Evolutionary conservation across 2,113 vertebrate genomes (phyloP).

Genomic region (Corynorhinus townsendii): DNA sequence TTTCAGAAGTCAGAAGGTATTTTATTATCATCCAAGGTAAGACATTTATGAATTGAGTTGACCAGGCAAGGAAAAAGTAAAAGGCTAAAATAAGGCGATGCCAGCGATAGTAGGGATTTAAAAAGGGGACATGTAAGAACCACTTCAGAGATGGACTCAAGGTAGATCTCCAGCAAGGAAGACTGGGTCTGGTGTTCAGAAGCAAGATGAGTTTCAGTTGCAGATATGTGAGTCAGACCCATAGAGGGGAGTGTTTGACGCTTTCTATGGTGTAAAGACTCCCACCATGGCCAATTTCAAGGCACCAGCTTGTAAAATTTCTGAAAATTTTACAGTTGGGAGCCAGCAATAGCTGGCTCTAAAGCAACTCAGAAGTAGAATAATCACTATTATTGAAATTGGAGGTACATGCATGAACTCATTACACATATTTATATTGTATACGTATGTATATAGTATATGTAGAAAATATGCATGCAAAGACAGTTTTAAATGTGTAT

Average conservation of each 20-base stretch:
- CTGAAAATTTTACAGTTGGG: background rate
- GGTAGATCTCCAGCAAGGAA: background rate
- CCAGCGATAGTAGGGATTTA: background rate
- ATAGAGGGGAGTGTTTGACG: background rate
- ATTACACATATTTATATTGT: background rate
- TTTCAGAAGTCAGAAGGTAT: background rate
- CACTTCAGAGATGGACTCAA: background rate
- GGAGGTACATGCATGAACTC: background rate
- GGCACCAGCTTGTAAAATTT: background rate
- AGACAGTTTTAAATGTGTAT: background rate
- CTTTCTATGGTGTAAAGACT: background rate
- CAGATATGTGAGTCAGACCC: background rate
- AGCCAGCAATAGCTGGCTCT: background rate
- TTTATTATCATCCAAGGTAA: background rate
- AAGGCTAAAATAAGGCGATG: background rate
- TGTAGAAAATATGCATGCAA: background rate
- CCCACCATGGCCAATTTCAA: background rate
- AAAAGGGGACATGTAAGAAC: background rate
- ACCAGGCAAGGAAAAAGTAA: background rate
- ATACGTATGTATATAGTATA: background rate
- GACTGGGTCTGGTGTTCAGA: background rate
- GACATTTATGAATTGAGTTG: background rate
- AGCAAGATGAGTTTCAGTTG: background rate
- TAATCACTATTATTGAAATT: background rate
- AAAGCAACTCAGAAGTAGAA: background rate